phyloP scores from a whole-genome alignment of 2,797 vertebrate genomes.

The Ficedula albicollis region DNA sequence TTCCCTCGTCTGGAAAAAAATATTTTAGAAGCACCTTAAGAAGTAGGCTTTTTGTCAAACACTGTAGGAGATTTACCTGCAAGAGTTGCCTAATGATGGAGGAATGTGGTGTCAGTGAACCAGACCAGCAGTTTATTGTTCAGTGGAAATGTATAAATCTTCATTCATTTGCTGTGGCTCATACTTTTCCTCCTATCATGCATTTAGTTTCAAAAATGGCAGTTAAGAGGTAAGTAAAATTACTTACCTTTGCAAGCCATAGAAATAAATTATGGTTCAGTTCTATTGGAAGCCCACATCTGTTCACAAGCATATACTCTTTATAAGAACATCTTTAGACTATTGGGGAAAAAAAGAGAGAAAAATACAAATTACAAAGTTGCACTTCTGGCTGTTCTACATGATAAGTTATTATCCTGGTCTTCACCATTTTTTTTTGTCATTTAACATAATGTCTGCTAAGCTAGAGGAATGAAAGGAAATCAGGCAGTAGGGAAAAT shows the following conservation, averaged over 20 bases:
- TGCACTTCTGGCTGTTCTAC: background rate
- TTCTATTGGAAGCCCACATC: background rate
- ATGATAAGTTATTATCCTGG: background rate
- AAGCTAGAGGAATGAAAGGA: background rate
- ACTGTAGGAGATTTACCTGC: background rate
- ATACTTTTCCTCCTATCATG: background rate
- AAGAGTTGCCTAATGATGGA: background rate
- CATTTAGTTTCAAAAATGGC: background rate
- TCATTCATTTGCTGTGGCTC: background rate
- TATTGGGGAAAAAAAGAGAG: background rate
- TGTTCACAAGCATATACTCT: background rate
- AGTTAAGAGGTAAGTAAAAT: background rate
- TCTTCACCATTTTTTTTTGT: background rate
- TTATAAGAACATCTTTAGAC: background rate
- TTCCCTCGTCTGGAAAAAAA: background rate
- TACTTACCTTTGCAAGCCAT: background rate
- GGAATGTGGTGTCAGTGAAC: background rate
- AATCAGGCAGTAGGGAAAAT: background rate
- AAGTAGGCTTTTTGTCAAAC: background rate
- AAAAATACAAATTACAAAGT: background rate
- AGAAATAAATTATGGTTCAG: background rate
- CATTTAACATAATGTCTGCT: background rate
- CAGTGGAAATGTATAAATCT: background rate
- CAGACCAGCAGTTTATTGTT: background rate
- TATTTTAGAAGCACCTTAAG: background rate